A percentile compares a stretch with the other conserved stretches of the same genome.
phyloP scores from a whole-genome alignment of 2,888 invertebrate genomes.

The Epinotia ramella region DNA sequence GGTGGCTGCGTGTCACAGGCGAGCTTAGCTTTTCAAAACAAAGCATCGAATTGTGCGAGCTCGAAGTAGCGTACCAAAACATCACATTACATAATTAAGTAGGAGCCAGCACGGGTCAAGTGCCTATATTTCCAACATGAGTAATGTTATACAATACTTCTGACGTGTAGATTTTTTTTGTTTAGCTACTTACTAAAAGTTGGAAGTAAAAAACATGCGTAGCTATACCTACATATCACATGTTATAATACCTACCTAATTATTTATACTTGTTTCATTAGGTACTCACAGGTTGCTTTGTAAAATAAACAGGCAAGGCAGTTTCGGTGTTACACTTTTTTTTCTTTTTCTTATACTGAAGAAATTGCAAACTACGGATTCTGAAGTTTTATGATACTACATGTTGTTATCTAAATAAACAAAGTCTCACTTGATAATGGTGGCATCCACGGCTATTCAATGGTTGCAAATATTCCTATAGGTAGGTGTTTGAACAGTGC shows the following conservation, averaged over 20 bases:
- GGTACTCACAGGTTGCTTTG: too few species aligned
- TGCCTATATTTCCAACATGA: conserved; percentile 23
- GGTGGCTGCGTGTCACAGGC: conserved; percentile 44
- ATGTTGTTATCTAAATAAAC: conserved; percentile 22
- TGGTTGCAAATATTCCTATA: neutral
- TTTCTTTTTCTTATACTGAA: neutral
- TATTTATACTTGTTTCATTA: too few species aligned
- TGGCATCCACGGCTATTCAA: conserved; percentile 2
- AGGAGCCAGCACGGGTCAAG: conserved; percentile 14
- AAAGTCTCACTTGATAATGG: conserved; percentile 18
- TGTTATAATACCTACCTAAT: too few species aligned
- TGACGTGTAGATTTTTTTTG: conserved; percentile 5
- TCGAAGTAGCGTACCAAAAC: conserved; percentile 29
- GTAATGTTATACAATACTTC: conserved; percentile 19
- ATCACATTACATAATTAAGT: conserved; percentile 17
- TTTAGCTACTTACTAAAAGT: neutral
- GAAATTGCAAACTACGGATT: neutral
- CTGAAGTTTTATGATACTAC: conserved; percentile 15
- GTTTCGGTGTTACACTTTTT: neutral
- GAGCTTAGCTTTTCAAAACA: conserved; percentile 57
- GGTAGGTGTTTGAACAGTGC: neutral
- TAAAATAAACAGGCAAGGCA: neutral
- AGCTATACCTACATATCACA: too few species aligned
- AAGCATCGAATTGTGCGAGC: conserved; percentile 51
- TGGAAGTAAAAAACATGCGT: neutral